Evolutionary conservation across 2,797 vertebrate genomes (phyloP).

Genomic region (Catostomus latipinnis): DNA sequence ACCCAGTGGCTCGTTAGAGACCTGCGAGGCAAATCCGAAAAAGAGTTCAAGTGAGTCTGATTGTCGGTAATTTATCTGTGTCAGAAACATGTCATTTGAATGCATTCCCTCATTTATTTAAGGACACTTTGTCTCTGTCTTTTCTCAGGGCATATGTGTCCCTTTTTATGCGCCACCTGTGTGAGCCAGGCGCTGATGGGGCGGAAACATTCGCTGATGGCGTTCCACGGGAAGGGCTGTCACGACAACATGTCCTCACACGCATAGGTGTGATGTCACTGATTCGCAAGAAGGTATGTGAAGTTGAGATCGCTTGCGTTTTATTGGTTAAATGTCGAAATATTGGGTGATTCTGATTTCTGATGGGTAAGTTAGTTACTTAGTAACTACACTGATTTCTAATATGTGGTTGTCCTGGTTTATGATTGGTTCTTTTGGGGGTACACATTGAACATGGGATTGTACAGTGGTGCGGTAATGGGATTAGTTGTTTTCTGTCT

Average conservation of each 20-base stretch:
- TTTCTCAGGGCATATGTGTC: slow-evolving; percentile 91
- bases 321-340: too few relatives aligned
- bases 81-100: neutral
- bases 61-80: too few relatives aligned
- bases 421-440: neutral
- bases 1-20: slow-evolving; percentile 98
- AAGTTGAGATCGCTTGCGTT: neutral
- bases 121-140: neutral
- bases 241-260: slow-evolving; percentile 95
- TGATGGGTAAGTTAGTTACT: too few relatives aligned
- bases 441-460: neutral
- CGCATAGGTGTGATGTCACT: slow-evolving; percentile 98
- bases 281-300: slow-evolving; percentile 92
- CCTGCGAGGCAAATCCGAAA: slow-evolving; percentile 95
- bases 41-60: slow-evolving; percentile 92
- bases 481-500: neutral
- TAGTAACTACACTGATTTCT: too few relatives aligned
- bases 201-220: slow-evolving; percentile 98
- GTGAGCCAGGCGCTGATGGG: slow-evolving; percentile 97
- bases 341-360: too few relatives aligned
- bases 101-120: neutral
- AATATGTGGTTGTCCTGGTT: neutral
- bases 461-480: neutral
- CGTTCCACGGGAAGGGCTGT: slow-evolving; percentile 94
- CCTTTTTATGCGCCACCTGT: slow-evolving; percentile 96